Percentiles rank a stretch among this genome's conserved stretches.
Evolutionary conservation across 2,113 vertebrate genomes (phyloP).

Genomic region (Myotis yumanensis): DNA sequence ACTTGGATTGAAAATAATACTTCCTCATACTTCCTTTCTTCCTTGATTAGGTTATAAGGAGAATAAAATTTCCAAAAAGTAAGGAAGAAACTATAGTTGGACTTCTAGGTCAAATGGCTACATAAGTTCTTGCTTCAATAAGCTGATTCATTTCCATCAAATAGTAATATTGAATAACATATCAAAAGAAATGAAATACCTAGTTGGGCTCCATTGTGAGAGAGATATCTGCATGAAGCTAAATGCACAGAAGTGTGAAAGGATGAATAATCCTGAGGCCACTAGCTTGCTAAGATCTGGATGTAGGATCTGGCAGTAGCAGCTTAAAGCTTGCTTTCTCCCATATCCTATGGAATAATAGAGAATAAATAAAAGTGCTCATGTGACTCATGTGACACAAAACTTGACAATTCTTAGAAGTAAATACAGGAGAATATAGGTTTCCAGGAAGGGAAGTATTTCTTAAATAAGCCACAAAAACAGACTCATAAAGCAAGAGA

Average conservation of each 20-base stretch:
- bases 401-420: background rate
- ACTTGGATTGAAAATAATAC: constrained; percentile 34
- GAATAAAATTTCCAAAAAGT: constrained; percentile 33
- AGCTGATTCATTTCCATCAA: background rate
- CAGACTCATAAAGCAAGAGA: constrained; percentile 20
- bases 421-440: background rate
- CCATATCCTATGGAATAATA: background rate
- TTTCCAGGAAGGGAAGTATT: background rate
- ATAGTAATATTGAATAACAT: background rate
- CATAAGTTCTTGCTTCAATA: constrained; percentile 10
- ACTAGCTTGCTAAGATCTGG: background rate
- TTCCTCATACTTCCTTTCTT: background rate
- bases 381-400: background rate
- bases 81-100: background rate
- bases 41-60: background rate
- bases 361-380: background rate
- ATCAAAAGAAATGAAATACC: background rate
- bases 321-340: background rate
- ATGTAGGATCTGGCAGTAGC: background rate
- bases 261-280: background rate
- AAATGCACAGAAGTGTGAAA: background rate
- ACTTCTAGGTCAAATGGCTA: background rate
- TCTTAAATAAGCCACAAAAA: constrained; percentile 31
- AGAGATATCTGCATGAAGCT: background rate
- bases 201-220: background rate